phyloP scores from a whole-genome alignment of 2,797 vertebrate genomes.

The Chiloscyllium punctatum region DNA sequence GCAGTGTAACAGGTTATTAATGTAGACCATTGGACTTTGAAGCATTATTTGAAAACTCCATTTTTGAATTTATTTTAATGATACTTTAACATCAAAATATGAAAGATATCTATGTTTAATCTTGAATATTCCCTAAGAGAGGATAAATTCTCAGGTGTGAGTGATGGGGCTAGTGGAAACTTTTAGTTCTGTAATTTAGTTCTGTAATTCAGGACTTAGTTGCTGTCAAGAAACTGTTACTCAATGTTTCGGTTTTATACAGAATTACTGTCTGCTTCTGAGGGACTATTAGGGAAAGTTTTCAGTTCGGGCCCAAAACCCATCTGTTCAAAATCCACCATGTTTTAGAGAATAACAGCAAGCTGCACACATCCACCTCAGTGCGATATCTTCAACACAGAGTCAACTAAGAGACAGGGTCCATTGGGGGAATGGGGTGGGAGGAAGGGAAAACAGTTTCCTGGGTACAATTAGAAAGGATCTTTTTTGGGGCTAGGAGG shows the following conservation, averaged over 20 bases:
- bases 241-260: neutral
- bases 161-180: neutral
- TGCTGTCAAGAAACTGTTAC: neutral
- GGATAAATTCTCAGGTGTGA: neutral
- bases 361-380: neutral
- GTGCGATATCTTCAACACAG: neutral
- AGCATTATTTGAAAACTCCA: neutral
- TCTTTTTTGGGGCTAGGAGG: too few relatives aligned
- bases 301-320: neutral
- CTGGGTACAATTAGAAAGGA: too few relatives aligned
- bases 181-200: constrained; percentile 14
- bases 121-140: neutral
- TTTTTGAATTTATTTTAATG: neutral
- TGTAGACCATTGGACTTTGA: neutral
- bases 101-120: neutral
- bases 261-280: neutral
- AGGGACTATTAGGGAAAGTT: neutral
- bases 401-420: neutral
- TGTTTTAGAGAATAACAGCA: neutral
- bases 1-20: neutral
- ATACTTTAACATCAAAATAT: neutral
- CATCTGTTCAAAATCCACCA: neutral
- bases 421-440: neutral
- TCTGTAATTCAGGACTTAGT: neutral
- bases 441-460: neutral